Percentiles rank a stretch among this genome's conserved stretches.
These are phyloP conservation scores for Emesis russula DNA, from an alignment of 2,888 invertebrate species.

Conservation along the genomic window DNA sequence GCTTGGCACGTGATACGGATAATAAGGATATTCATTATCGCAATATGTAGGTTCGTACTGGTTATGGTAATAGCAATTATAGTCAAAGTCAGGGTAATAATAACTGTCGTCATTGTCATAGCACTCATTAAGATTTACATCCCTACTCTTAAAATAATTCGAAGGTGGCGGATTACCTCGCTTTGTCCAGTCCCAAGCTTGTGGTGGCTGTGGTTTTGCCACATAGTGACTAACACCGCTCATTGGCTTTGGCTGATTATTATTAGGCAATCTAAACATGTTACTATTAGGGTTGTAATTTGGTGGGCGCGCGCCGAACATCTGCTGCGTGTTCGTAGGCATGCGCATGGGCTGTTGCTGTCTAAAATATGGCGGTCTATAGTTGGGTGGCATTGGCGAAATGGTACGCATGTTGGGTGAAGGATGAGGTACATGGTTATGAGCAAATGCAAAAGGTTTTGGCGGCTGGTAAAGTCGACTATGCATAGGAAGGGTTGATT, in stretches of 20 bases:
- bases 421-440: neutral
- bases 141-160: neutral
- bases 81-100: neutral
- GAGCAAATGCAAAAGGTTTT: neutral
- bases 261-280: neutral
- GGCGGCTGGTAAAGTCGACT: neutral
- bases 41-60: neutral
- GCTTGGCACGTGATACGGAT: neutral
- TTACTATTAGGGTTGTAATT: neutral
- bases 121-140: neutral
- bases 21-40: neutral
- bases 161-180: constrained; percentile 1
- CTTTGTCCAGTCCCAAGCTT: neutral
- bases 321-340: neutral
- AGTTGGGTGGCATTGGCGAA: neutral
- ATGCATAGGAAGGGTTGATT: neutral
- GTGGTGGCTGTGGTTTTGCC: neutral
- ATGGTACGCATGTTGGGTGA: neutral
- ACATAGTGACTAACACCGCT: neutral
- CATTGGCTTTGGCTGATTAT: neutral
- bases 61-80: neutral
- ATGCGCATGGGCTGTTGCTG: neutral
- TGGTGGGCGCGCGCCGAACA: neutral
- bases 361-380: neutral
- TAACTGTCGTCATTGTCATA: neutral